A percentile compares a stretch with the other conserved stretches of the same genome.
phyloP scores from a whole-genome alignment of 2,113 vertebrate genomes.

The Sinosuthora webbiana region DNA sequence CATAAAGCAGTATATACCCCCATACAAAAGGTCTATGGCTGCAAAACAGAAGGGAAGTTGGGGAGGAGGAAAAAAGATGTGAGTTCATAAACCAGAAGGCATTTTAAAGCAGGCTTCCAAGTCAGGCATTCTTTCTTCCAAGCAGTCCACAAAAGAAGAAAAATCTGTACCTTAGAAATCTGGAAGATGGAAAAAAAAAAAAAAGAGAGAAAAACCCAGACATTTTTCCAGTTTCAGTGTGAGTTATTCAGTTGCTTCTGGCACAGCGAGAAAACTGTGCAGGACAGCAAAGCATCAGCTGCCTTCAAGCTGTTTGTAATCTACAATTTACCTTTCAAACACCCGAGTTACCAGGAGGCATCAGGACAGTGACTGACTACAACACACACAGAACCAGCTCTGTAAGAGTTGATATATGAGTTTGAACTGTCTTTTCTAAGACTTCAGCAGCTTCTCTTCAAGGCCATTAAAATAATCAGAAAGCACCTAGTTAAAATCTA shows the following conservation, averaged over 20 bases:
- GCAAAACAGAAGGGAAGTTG: constrained; percentile 56
- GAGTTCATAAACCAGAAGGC: constrained; percentile 40
- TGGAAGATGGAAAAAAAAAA: background rate
- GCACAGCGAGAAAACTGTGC: background rate
- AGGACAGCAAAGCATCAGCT: background rate
- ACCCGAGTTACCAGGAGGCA: background rate
- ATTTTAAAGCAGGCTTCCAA: constrained; percentile 32
- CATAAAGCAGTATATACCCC: constrained; percentile 98
- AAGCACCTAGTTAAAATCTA: background rate
- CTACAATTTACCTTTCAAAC: background rate
- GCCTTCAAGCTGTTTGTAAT: background rate
- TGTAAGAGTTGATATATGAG: background rate
- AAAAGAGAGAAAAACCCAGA: background rate
- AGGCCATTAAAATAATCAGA: background rate
- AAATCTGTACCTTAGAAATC: background rate
- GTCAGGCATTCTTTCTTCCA: background rate
- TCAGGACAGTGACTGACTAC: background rate
- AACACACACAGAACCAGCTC: background rate
- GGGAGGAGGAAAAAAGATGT: background rate
- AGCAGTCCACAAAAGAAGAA: background rate
- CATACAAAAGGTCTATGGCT: constrained; percentile 97
- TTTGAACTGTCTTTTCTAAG: background rate
- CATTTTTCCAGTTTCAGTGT: background rate
- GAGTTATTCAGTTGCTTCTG: background rate
- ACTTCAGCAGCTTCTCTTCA: background rate